Conservation (phyloP, 2,113 vertebrate species). For the Barnardius zonarius region DNA sequence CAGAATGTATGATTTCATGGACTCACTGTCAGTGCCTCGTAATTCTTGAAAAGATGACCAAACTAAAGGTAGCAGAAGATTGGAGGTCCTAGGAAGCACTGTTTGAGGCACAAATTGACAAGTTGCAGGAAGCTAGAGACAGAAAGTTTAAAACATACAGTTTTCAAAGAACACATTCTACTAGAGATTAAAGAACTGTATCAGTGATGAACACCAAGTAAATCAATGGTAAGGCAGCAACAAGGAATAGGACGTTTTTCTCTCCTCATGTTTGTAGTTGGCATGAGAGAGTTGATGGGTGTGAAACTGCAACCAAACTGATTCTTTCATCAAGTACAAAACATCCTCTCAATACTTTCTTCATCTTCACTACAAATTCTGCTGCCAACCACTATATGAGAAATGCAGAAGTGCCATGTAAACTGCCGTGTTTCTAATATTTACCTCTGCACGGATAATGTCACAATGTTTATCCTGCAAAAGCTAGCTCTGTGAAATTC, state of each 20-base stretch:
- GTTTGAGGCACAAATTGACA: neutral
- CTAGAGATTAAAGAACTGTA: neutral
- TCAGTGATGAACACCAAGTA: neutral
- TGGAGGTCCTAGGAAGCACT: neutral
- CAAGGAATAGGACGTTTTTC: neutral
- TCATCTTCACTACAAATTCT: neutral
- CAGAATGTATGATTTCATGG: neutral
- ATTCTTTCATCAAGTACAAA: neutral
- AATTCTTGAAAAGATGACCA: neutral
- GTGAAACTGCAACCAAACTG: neutral
- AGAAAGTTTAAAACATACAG: neutral
- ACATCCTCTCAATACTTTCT: neutral
- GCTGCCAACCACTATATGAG: neutral
- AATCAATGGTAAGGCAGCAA: neutral
- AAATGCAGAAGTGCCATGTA: neutral
- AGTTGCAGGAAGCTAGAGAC: neutral
- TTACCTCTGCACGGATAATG: neutral
- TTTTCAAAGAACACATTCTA: neutral
- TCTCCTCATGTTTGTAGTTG: neutral
- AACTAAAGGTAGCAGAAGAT: neutral
- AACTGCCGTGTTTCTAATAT: neutral
- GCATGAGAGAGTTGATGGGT: neutral
- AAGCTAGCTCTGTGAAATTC: neutral
- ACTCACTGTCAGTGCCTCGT: neutral
- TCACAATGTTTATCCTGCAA: neutral